Conservation (phyloP, 2,113 vertebrate genomes). For the Stigmatopora nigra region DNA sequence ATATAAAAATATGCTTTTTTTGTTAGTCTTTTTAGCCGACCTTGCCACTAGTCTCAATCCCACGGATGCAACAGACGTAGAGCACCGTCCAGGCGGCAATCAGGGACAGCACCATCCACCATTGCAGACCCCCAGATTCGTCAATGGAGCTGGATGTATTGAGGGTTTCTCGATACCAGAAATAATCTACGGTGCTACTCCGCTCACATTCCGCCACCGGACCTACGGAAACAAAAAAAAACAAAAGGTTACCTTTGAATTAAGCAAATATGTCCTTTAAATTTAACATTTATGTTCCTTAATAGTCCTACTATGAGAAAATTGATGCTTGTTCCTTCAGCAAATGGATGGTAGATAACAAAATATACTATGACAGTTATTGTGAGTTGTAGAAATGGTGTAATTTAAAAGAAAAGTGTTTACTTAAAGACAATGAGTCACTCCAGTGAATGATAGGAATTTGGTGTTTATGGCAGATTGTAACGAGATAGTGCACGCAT, state of each 20-base stretch:
- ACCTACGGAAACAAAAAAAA: constrained; percentile 53
- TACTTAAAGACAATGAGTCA: background rate
- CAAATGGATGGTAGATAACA: too few relatives aligned
- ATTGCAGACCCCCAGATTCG: constrained; percentile 77
- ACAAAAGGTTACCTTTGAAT: background rate
- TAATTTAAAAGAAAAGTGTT: background rate
- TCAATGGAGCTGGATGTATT: constrained; percentile 77
- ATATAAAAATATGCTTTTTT: too few relatives aligned
- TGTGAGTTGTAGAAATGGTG: too few relatives aligned
- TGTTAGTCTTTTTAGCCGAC: constrained; percentile 50
- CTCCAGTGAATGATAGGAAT: background rate
- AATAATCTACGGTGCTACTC: constrained; percentile 88
- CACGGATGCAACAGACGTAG: constrained; percentile 84
- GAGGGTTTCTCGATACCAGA: constrained; percentile 92
- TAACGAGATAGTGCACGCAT: background rate
- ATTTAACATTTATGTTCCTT: too few relatives aligned
- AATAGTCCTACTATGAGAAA: too few relatives aligned
- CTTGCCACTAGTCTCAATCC: constrained; percentile 96
- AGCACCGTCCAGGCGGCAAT: constrained; percentile 80
- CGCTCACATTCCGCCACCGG: constrained; percentile 75
- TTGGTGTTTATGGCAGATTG: background rate
- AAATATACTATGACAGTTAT: too few relatives aligned
- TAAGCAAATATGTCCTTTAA: too few relatives aligned
- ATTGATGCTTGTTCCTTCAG: too few relatives aligned
- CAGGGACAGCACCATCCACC: constrained; percentile 85